Conservation (phyloP, 1,140 invertebrate genomes). For the Zaprionus ornatus region DNA sequence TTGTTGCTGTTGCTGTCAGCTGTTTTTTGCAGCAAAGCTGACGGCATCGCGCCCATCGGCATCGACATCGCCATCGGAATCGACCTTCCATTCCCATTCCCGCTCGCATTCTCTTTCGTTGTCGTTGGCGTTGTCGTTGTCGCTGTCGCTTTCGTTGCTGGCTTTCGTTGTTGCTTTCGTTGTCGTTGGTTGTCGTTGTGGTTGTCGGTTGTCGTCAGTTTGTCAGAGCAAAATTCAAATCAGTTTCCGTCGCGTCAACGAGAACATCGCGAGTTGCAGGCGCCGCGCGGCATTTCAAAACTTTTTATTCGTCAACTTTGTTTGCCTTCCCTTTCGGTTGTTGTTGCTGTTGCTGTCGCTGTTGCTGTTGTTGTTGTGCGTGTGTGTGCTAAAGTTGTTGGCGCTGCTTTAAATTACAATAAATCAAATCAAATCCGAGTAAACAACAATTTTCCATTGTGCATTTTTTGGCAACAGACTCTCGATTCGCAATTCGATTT, state of each 20-base stretch:
- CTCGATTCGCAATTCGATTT: not conserved
- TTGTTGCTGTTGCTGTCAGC: conserved; percentile 23
- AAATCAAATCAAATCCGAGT: conserved; percentile 41
- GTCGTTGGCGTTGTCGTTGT: conserved; percentile 30
- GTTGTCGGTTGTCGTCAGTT: conserved; percentile 47
- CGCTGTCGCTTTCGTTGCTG: conserved; percentile 31
- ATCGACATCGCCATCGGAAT: conserved; percentile 28
- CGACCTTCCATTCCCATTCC: conserved; percentile 12
- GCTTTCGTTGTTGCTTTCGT: conserved; percentile 17
- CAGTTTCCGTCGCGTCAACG: conserved; percentile 60
- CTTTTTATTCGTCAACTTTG: conserved; percentile 10
- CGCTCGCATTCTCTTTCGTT: conserved; percentile 8
- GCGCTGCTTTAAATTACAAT: conserved; percentile 40
- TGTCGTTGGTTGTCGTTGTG: conserved; percentile 31
- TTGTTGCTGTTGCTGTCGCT: conserved; percentile 10
- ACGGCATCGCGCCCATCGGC: conserved; percentile 14
- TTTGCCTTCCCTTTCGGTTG: not conserved
- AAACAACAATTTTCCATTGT: conserved; percentile 18
- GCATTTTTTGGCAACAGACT: conserved; percentile 18
- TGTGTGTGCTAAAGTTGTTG: conserved; percentile 21
- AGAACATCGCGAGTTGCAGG: conserved; percentile 40
- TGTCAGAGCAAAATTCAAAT: conserved; percentile 60
- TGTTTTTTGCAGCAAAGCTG: conserved; percentile 6
- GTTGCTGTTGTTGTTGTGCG: conserved; percentile 13
- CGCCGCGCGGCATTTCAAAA: conserved; percentile 28